Conservation (phyloP, 2,888 invertebrate species). For the Temnothorax ravouxi region DNA sequence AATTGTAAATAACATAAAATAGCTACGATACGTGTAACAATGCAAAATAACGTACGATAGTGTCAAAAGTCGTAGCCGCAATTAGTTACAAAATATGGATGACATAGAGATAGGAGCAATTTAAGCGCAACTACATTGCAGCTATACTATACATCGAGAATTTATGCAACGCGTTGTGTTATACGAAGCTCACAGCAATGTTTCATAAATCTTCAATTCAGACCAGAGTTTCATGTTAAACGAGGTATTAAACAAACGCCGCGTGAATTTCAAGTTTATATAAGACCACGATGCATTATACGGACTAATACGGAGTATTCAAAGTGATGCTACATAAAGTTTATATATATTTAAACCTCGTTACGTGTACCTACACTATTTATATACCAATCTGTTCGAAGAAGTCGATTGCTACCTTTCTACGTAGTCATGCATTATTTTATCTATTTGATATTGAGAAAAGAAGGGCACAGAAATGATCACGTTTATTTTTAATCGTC, state of each 20-base stretch:
- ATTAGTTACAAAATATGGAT: slow-evolving; percentile 20
- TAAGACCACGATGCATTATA: slow-evolving; percentile 24
- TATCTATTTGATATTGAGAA: not conserved
- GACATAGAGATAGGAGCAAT: not conserved
- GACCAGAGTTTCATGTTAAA: slow-evolving; percentile 42
- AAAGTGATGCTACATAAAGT: slow-evolving; percentile 13
- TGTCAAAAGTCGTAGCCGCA: not conserved
- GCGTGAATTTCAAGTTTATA: slow-evolving; percentile 43
- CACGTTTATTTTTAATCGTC: slow-evolving; percentile 12
- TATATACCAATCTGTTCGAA: not conserved
- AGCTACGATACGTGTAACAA: not conserved
- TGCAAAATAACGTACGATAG: not conserved
- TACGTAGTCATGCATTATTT: not conserved
- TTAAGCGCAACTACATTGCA: slow-evolving; percentile 15
- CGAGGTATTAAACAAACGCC: slow-evolving; percentile 50
- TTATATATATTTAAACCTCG: slow-evolving; percentile 38
- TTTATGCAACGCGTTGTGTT: slow-evolving; percentile 29
- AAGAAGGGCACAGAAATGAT: not conserved
- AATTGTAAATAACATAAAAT: not conserved
- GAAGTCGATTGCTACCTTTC: not conserved
- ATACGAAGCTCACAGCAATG: not conserved
- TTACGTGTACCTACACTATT: not conserved
- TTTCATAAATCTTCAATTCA: slow-evolving; percentile 52
- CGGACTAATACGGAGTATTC: not conserved
- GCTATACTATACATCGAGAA: slow-evolving; percentile 25